Evolutionary conservation across 30 jellyfish, hydroid and myxozoan species (phyloP).

Genomic region (Hydractinia symbiolongicarpus): DNA sequence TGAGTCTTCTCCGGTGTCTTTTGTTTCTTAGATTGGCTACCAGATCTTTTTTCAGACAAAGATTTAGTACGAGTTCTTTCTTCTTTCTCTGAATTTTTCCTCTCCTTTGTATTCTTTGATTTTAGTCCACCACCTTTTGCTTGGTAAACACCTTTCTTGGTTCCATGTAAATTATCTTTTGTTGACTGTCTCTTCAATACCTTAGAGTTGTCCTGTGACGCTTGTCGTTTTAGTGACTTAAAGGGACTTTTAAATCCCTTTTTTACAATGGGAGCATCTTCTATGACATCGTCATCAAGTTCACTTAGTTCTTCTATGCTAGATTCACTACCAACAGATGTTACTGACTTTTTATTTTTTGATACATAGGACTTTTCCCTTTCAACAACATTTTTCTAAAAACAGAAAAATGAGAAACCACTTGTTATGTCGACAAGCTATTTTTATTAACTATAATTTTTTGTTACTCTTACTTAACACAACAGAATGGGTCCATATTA

Average conservation of each 20-base stretch:
- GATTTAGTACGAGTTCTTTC: constrained; percentile 6
- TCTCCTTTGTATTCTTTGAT: not conserved
- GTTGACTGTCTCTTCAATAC: not conserved
- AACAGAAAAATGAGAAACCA: not conserved
- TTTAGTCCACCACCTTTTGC: constrained; percentile 36
- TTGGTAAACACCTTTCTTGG: not conserved
- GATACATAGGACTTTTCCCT: constrained; percentile 17
- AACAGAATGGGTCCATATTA: not conserved
- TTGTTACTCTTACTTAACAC: too few species aligned
- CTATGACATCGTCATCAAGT: constrained; percentile 30
- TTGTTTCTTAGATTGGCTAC: too few species aligned
- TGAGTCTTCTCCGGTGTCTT: too few species aligned
- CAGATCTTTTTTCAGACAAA: not conserved
- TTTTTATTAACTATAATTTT: too few species aligned
- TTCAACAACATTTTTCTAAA: constrained; percentile 32
- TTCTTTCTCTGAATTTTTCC: not conserved
- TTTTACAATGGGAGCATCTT: constrained; percentile 11
- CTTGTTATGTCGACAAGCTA: too few species aligned
- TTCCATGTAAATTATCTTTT: not conserved
- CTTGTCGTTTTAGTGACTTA: constrained; percentile 23
- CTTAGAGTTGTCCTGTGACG: not conserved
- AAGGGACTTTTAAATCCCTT: not conserved
- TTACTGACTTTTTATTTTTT: not conserved
- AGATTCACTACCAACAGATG: not conserved
- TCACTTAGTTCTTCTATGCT: constrained; percentile 18